phyloP scores from a whole-genome alignment of 2,888 invertebrate genomes.

The Eupeodes luniger region DNA sequence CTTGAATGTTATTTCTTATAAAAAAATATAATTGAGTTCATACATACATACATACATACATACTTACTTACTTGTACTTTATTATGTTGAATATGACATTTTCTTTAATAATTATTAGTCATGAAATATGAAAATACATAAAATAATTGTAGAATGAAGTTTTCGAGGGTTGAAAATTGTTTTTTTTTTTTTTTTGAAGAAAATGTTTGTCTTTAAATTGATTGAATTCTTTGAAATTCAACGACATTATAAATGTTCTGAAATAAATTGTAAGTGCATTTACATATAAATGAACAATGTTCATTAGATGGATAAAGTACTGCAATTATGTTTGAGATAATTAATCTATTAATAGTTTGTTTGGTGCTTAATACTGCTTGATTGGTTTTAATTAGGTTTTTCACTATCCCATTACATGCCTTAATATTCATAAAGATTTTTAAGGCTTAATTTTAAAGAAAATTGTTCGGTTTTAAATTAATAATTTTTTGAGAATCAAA shows the following conservation, averaged over 20 bases:
- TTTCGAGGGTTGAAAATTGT: neutral
- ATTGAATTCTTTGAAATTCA: conserved; percentile 4
- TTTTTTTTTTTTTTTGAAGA: neutral
- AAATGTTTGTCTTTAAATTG: neutral
- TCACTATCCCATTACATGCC: no score
- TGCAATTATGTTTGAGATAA: conserved; percentile 1
- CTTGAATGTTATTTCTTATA: conserved; percentile 18
- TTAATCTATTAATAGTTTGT: conserved; percentile 21
- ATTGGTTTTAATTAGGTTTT: neutral
- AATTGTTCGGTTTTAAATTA: no score
- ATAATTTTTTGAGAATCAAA: no score
- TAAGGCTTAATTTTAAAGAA: no score
- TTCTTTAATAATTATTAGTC: conserved; percentile 62
- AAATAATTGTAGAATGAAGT: no score
- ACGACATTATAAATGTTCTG: neutral
- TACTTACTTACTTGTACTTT: neutral
- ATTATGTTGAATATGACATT: conserved; percentile 53
- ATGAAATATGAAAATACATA: conserved; percentile 22
- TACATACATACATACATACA: neutral
- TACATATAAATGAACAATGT: neutral
- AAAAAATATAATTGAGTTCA: neutral
- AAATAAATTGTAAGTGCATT: neutral
- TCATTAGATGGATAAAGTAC: neutral
- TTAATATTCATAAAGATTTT: no score
- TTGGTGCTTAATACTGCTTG: neutral